Evolutionary conservation across 2,797 vertebrate species (phyloP), one percentile per base, ranked within the genome.

Genomic region (Neomorphus geoffroyi): DNA sequence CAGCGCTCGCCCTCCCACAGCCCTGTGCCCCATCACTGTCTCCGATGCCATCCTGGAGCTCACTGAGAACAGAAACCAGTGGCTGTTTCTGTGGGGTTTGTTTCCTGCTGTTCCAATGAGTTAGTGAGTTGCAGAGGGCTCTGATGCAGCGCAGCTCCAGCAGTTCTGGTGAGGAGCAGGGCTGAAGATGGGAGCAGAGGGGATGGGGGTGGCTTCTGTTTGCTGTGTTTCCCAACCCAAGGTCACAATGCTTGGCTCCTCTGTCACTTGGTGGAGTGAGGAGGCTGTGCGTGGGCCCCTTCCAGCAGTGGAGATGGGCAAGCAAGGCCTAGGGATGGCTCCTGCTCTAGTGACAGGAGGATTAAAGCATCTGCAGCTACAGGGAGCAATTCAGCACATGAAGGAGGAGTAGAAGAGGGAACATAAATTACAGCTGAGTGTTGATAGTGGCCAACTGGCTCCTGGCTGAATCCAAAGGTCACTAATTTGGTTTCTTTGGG

Each of bases 201-300:
- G 50, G 15, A 33, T 23, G 23, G 48, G 15, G 22, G 30, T 1
- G 7, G 35, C 13, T 85, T 87, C 67, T 9, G 19, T 46, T 56
- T 1, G 1, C 41, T 5, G 13, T 2, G 0, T 48, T 18, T 87
- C 69, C 46, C 7, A 21, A 8, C 35, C 39, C 0, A 0, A 27
- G 22, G 70, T 75, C 30, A 13, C 51, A 37, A 28, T 51, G n/a
- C 43, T 57, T 28, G 37, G 45, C 46, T 83, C 19, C 9, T 69
- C 56, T 8, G 73, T 80, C 53, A 15, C 45, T 61, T 21, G 54
- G 74, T 18, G 56, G 80, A 77, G 53, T 1, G 9, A 92, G 57
- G 73, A 53, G 72, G 69, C 57, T 0, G 0, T 0, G 4, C 2
- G 0, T 7, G 37, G 46, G 67, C 60, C 0, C 1, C 60, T 79